Conservation (phyloP, 2,888 invertebrate species). For the Ophioninae sp. region DNA sequence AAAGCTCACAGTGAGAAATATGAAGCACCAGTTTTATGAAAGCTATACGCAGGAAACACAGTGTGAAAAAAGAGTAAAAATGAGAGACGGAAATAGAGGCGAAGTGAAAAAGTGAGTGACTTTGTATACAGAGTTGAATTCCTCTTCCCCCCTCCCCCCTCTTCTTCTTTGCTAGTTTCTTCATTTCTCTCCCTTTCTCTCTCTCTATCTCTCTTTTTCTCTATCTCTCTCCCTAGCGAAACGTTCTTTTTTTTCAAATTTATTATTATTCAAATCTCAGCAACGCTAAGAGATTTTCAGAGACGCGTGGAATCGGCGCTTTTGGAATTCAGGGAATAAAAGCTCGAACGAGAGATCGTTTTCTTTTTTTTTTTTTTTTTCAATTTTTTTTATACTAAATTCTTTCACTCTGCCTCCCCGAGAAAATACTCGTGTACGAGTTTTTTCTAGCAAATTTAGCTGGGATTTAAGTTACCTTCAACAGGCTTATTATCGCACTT, state of each 20-base stretch:
- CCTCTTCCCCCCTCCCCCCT: background rate
- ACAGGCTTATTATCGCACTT: background rate
- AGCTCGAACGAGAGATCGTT: background rate
- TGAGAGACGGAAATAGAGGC: slow-evolving; percentile 37
- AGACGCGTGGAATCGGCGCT: slow-evolving; percentile 47
- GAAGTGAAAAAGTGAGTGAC: slow-evolving; percentile 52
- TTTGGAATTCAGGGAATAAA: slow-evolving; percentile 45
- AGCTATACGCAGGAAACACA: slow-evolving; percentile 23
- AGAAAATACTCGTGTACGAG: background rate
- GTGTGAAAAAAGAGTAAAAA: slow-evolving; percentile 33
- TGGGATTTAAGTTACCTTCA: background rate
- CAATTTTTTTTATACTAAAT: background rate
- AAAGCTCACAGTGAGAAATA: slow-evolving; percentile 24
- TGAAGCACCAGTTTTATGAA: slow-evolving; percentile 32
- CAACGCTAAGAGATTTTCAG: slow-evolving; percentile 27
- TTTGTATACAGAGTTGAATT: slow-evolving; percentile 52
- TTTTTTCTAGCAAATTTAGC: background rate
- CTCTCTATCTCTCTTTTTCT: background rate
- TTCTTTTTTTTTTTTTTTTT: no score
- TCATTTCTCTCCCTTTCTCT: background rate
- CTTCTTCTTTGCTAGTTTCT: background rate
- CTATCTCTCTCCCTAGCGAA: background rate
- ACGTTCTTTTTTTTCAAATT: background rate
- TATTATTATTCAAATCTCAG: slow-evolving; percentile 45
- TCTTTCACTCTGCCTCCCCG: background rate